Evolutionary conservation across 2,797 vertebrate species (phyloP), one percentile per base, ranked within the genome.

Genomic region (Odontamblyopus lacepedii): DNA sequence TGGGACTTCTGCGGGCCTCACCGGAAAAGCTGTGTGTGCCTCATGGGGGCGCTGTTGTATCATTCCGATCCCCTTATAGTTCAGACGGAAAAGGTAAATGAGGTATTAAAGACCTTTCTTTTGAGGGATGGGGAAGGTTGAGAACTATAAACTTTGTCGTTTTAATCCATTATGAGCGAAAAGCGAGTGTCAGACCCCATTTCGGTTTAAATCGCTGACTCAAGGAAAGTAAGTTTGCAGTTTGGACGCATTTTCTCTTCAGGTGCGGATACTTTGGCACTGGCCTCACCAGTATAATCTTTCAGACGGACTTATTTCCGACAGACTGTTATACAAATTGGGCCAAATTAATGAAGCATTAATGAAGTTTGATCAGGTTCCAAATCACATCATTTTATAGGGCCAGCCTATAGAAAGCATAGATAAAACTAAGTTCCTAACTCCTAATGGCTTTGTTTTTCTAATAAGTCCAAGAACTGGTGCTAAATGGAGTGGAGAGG

Each of bases 241-340:
- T 55, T 77, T 75, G 69, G 60, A 77, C 72, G 62, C 23, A 15
- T 48, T 48, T 48, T 48, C 67, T 73, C 70, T 69, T 53, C 72
- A 63, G 68, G 77, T 30, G 75, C 59, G 72, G 75, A 81, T 78
- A 71, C 75, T 77, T 83, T 86, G 84, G 85, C 80, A 63, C 74
- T 65, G 73, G 76, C 65, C 69, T 29, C 23, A 70, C 60, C 12
- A 77, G 82, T 84, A 86, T 83, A 69, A 48, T 48, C 44, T 48
- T 48, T 48, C 11, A 44, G 13, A 44, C 13, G 41, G 41, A 11
- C 41, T 44, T 13, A 44, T 44, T 2, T 12, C 41, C 41, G 41
- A 13, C 11, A 13, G 9, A 2, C 41, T 48, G 44, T 48, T 16
- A 48, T 48, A 48, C 13, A 48, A 15, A 48, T 5, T 48, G 44